Conservation (phyloP, 2,888 invertebrate genomes). For the Plusia festucae region DNA sequence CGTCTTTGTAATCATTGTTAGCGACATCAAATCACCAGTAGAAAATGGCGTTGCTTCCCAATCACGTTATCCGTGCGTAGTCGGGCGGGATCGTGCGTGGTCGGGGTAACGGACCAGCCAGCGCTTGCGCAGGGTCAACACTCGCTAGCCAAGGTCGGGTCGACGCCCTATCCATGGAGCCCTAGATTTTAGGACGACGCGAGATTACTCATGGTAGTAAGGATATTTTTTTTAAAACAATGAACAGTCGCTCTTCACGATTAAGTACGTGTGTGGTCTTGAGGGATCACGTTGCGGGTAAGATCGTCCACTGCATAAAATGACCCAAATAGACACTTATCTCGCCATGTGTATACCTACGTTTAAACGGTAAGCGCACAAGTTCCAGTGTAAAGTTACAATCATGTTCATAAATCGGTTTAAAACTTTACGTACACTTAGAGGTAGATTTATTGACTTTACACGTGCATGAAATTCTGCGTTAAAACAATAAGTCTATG, state of each 20-base stretch:
- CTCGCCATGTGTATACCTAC: constrained; percentile 29
- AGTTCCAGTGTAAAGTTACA: constrained; percentile 20
- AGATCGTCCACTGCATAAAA: constrained; percentile 33
- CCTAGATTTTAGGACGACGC: constrained; percentile 40
- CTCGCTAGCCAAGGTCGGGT: constrained; percentile 80
- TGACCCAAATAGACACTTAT: constrained; percentile 32
- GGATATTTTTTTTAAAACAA: no score
- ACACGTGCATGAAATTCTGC: constrained; percentile 57
- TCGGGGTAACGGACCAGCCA: constrained; percentile 76
- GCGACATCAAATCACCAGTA: constrained; percentile 51
- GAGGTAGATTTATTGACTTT: constrained; percentile 38
- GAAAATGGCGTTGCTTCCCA: constrained; percentile 62
- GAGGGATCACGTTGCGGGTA: constrained; percentile 31
- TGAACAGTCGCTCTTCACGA: constrained; percentile 23
- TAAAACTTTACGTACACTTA: constrained; percentile 22
- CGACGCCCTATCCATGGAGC: constrained; percentile 71
- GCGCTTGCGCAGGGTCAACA: constrained; percentile 84
- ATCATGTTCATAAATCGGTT: constrained; percentile 7
- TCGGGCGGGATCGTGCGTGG: constrained; percentile 65
- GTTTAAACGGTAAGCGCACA: constrained; percentile 29
- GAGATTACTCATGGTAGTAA: constrained; percentile 17
- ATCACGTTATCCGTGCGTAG: constrained; percentile 57
- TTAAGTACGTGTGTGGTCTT: constrained; percentile 33
- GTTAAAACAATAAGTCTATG: constrained; percentile 54
- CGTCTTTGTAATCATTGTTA: constrained; percentile 53